Base-by-base conservation (phyloP, 2,113 vertebrate genomes). In the Sorex fumeus region DNA sequence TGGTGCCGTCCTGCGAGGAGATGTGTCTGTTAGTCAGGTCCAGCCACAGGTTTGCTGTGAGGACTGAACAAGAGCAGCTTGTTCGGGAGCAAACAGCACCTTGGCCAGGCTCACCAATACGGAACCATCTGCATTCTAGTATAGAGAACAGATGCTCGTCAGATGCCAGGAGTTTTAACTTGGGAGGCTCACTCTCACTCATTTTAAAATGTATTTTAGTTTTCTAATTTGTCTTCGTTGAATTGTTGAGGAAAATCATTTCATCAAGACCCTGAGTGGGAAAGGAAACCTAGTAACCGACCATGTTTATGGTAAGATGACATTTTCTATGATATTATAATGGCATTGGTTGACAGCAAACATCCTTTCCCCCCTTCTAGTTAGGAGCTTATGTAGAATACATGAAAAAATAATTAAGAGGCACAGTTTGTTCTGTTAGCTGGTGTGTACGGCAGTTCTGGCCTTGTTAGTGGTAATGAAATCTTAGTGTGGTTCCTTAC, bases 401-500 rank as follows among this genome's bases (percentile, higher is more conserved):
- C 40, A 64, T 71, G 84, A 71, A 95, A 91, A 94, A 88, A 62
- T 69, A 84, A 34, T 93, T n/a, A 76, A 89, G 62, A 10, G 77
- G 62, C 47, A 45, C 21, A 40, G 40, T 78, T 78, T 88, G 72
- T 69, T 90, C 67, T 84, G 40, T 57, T 62, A 86, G 53, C 57
- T 57, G 60, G 53, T 62, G 28, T 53, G 1, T 23, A 67, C 71
- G 30, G 67, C 79, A n/a, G 45, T 64, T 25, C 16, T 12, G 69
- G 32, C 36, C 70, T 28, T 71, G 43, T 87, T 32, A 50, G 64
- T 71, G 57, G 89, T 67, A 75, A 87, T 7, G 13, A 70, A 82
- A 16, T 19, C 9, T 70, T 71, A 34, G 98, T 98, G 40, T 98
- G 98, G 75, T 98, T 98, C 94, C 98, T 98, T 96, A 97, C 98